Evolutionary conservation across 2,888 invertebrate genomes (phyloP).

Genomic region (Xylophagus ater): DNA sequence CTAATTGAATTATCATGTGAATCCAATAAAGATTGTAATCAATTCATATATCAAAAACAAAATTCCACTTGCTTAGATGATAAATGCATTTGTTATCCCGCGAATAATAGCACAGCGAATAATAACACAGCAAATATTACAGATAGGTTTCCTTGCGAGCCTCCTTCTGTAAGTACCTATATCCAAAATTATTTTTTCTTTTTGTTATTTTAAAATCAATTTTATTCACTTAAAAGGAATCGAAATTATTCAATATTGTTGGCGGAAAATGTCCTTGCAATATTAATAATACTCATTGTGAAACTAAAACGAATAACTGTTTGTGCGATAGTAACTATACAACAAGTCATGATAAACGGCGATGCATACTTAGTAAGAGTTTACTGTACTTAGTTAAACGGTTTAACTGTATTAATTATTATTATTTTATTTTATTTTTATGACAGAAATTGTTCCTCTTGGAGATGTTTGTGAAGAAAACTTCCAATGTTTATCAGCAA

Average conservation of each 20-base stretch:
- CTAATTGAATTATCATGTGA: slow-evolving; percentile 26
- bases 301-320: slow-evolving; percentile 22
- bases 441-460: slow-evolving; percentile 23
- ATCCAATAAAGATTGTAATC: slow-evolving; percentile 23
- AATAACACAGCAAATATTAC: no score
- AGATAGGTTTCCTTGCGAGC: slow-evolving; percentile 22
- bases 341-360: slow-evolving; percentile 28
- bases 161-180: slow-evolving; percentile 22
- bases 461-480: slow-evolving; percentile 25
- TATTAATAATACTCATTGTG: slow-evolving; percentile 25
- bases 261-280: slow-evolving; percentile 31
- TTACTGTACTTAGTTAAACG: no score
- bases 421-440: no score
- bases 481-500: slow-evolving; percentile 25
- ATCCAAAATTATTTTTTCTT: slow-evolving; percentile 5
- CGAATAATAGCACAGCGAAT: no score
- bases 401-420: no score
- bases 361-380: slow-evolving; percentile 27
- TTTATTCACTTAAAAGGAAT: slow-evolving; percentile 11
- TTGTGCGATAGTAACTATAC: slow-evolving; percentile 23
- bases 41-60: slow-evolving; percentile 21
- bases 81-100: slow-evolving; percentile 23
- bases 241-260: slow-evolving; percentile 27
- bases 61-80: slow-evolving; percentile 22
- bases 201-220: neutral